Evolutionary conservation across 1,140 invertebrate species (phyloP).

Genomic region (Dreissena rostriformis): DNA sequence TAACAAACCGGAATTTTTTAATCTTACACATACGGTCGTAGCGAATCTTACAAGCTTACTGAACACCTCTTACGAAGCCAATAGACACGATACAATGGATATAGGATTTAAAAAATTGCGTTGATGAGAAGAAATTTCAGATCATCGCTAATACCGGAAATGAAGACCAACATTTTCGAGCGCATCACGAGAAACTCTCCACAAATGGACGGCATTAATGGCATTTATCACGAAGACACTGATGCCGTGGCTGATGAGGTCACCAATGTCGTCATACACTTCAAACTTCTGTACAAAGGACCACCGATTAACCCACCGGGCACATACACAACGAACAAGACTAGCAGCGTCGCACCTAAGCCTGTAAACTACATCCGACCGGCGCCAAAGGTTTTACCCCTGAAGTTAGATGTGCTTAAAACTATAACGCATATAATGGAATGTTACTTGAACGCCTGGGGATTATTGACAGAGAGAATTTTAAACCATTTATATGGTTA

Average conservation of each 20-base stretch:
- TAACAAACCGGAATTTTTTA: conserved; percentile 45
- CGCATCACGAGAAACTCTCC: neutral
- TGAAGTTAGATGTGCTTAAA: conserved; percentile 15
- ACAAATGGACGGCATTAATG: neutral
- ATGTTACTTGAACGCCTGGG: too few species aligned
- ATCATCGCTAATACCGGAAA: conserved; percentile 20
- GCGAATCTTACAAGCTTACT: conserved; percentile 21
- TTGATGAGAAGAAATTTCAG: conserved; percentile 19
- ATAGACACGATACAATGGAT: neutral
- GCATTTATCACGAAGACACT: neutral
- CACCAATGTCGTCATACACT: neutral
- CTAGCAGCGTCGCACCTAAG: neutral
- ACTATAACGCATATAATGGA: too few species aligned
- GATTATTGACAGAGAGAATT: too few species aligned
- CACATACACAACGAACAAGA: conserved; percentile 17
- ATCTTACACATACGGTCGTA: conserved; percentile 25
- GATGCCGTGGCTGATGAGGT: too few species aligned
- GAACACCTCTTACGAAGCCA: neutral
- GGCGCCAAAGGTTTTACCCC: conserved; percentile 20
- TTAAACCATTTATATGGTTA: too few species aligned
- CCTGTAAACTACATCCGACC: conserved; percentile 5
- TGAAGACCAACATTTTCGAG: conserved; percentile 31
- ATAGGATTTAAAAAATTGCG: conserved; percentile 23
- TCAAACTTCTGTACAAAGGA: conserved; percentile 42
- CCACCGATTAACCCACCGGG: conserved; percentile 40